Evolutionary conservation across 2,888 invertebrate genomes (phyloP).

Genomic region (Griposia aprilina): DNA sequence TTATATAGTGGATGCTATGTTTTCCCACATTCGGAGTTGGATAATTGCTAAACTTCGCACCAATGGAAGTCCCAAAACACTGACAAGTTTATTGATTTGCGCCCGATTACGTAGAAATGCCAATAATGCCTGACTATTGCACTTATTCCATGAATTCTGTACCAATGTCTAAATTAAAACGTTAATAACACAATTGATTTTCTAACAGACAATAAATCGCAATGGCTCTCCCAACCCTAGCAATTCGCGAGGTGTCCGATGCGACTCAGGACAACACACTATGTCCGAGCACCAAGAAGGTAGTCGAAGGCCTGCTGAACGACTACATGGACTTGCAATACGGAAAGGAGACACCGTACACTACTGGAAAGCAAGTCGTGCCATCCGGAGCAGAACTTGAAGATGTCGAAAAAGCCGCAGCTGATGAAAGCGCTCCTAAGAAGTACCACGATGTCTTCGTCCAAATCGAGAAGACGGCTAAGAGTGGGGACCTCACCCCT

Average conservation of each 20-base stretch:
- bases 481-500: slow-evolving; percentile 82
- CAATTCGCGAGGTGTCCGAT: slow-evolving; percentile 78
- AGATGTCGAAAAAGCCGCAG: slow-evolving; percentile 78
- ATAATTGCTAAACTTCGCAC: slow-evolving; percentile 4
- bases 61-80: not conserved
- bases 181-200: not conserved
- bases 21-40: not conserved
- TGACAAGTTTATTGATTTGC: slow-evolving; percentile 37
- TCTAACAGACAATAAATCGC: slow-evolving; percentile 65
- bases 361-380: slow-evolving; percentile 83
- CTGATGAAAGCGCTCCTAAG: slow-evolving; percentile 73
- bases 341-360: slow-evolving; percentile 84
- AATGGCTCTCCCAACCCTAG: slow-evolving; percentile 81
- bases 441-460: slow-evolving; percentile 80
- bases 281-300: slow-evolving; percentile 76
- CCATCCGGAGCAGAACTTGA: slow-evolving; percentile 77
- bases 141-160: not conserved
- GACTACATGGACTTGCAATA: slow-evolving; percentile 86
- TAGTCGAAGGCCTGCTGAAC: slow-evolving; percentile 82
- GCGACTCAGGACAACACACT: slow-evolving; percentile 78
- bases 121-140: not conserved
- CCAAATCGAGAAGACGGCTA: slow-evolving; percentile 79
- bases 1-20: no score
- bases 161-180: not conserved
- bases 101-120: not conserved